These are phyloP conservation scores for Limenitis camilla DNA, from an alignment of 2,888 invertebrate genomes.

Conservation along the genomic window DNA sequence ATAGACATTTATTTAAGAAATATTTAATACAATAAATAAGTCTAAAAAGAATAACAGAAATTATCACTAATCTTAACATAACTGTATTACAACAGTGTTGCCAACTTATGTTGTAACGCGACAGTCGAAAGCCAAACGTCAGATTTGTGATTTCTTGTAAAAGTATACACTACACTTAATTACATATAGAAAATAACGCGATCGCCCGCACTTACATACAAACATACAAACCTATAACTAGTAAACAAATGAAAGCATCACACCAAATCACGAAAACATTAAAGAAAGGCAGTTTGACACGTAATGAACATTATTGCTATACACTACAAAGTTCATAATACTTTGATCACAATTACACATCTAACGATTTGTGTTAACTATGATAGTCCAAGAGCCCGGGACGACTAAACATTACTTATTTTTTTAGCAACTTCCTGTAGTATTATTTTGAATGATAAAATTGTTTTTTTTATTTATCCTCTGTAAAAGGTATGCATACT, in stretches of 20 bases:
- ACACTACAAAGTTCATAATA: conserved; percentile 60
- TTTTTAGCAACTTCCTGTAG: too few species aligned
- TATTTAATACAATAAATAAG: background rate
- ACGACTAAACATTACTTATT: too few species aligned
- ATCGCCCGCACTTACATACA: conserved; percentile 52
- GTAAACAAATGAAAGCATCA: conserved; percentile 43
- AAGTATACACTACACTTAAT: conserved; percentile 68
- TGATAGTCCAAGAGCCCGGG: conserved; percentile 11
- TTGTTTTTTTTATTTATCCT: too few species aligned
- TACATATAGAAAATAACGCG: conserved; percentile 57
- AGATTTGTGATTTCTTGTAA: conserved; percentile 69
- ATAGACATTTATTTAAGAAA: background rate
- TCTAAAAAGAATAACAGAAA: background rate
- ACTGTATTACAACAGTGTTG: conserved; percentile 4
- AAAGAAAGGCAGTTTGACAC: conserved; percentile 35
- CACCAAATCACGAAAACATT: conserved; percentile 49
- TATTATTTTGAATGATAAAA: too few species aligned
- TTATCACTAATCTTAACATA: background rate
- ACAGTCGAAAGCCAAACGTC: conserved; percentile 42
- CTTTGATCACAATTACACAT: conserved; percentile 58
- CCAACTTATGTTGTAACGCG: conserved; percentile 31
- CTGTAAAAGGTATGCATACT: too few species aligned
- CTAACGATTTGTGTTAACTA: conserved; percentile 31
- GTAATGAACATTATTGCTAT: conserved; percentile 58
- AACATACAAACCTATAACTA: conserved; percentile 40